Evolutionary conservation across 2,113 vertebrate genomes (phyloP).

Genomic region (Raphicerus campestris): DNA sequence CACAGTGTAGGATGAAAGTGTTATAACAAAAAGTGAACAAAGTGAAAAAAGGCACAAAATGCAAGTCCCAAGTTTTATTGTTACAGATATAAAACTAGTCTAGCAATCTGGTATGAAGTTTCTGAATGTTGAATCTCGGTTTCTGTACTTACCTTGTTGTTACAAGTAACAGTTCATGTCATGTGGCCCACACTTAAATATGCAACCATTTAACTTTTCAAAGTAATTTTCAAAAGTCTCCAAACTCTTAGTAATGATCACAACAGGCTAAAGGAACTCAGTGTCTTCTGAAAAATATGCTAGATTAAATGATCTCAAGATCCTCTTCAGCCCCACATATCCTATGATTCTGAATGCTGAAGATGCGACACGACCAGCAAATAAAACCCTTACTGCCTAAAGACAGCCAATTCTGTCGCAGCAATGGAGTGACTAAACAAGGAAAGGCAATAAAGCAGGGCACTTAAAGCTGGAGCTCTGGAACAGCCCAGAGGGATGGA

Average conservation of each 20-base stretch:
- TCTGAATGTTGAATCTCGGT: neutral
- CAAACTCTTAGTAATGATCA: neutral
- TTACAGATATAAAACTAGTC: neutral
- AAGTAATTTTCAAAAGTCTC: neutral
- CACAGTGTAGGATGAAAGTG: neutral
- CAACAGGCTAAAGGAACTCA: neutral
- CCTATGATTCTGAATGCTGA: neutral
- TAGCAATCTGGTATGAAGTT: neutral
- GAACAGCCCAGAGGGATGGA: neutral
- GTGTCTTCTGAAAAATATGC: neutral
- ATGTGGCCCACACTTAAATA: neutral
- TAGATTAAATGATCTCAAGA: neutral
- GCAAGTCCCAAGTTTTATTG: neutral
- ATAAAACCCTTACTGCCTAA: neutral
- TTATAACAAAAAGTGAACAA: neutral
- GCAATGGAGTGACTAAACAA: neutral
- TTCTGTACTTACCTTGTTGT: neutral
- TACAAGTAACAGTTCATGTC: neutral
- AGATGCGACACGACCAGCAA: neutral
- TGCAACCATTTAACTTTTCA: neutral
- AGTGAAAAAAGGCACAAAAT: neutral
- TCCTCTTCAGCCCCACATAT: neutral
- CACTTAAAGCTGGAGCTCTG: neutral
- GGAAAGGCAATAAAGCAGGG: neutral
- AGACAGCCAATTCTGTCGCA: neutral